phyloP scores from a whole-genome alignment of 2,113 vertebrate genomes.

The Pseudonaja textilis region DNA sequence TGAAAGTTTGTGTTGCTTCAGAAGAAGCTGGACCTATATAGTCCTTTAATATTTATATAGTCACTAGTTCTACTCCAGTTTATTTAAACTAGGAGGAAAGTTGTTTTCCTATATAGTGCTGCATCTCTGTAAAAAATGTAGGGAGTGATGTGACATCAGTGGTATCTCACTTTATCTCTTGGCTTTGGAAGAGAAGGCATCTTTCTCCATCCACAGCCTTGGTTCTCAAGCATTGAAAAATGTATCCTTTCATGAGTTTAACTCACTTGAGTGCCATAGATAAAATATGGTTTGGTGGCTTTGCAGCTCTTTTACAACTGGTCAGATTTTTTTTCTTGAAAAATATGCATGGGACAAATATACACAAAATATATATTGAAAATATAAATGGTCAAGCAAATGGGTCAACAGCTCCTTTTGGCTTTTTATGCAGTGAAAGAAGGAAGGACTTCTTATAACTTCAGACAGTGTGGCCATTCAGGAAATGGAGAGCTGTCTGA shows the following conservation, averaged over 20 bases:
- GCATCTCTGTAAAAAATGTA: background rate
- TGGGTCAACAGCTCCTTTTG: background rate
- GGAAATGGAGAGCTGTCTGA: background rate
- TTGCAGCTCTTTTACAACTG: background rate
- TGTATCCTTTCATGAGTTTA: background rate
- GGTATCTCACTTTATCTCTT: background rate
- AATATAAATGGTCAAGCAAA: background rate
- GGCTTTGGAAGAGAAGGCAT: background rate
- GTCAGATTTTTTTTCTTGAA: background rate
- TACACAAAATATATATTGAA: background rate
- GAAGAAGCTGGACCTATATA: background rate
- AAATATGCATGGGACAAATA: background rate
- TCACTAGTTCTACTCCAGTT: background rate
- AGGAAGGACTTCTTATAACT: background rate
- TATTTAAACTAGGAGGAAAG: background rate
- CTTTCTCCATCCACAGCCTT: background rate
- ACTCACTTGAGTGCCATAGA: background rate
- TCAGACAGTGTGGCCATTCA: background rate
- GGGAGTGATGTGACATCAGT: background rate
- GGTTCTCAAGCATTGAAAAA: background rate
- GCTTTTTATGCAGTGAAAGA: background rate
- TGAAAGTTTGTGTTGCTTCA: background rate
- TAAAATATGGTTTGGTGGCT: background rate
- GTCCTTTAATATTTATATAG: background rate
- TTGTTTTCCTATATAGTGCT: background rate